Percentiles rank a stretch among this genome's conserved stretches.
phyloP scores from a whole-genome alignment of 2,113 vertebrate genomes.

The Xenopus laevis region DNA sequence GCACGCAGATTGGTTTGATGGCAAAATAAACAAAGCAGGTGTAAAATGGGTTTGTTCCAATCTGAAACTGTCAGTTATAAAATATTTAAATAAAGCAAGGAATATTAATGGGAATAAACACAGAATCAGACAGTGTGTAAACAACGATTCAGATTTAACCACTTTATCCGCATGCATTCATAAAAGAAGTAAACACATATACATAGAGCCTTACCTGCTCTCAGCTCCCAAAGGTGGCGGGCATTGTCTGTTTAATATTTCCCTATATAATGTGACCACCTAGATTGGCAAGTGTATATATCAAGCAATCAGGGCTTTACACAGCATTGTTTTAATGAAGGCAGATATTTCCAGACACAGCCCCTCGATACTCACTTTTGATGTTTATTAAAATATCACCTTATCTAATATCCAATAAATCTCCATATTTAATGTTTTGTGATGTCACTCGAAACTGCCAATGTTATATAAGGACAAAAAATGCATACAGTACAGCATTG shows the following conservation, averaged over 20 bases:
- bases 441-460: conserved; percentile 42
- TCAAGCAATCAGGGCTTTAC: neutral
- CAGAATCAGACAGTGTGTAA: too few relatives aligned
- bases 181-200: neutral
- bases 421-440: conserved; percentile 40
- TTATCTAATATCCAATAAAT: conserved; percentile 28
- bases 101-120: too few relatives aligned
- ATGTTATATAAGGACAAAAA: conserved; percentile 34
- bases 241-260: neutral
- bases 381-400: conserved; percentile 36
- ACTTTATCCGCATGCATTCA: neutral
- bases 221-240: neutral
- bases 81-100: too few relatives aligned
- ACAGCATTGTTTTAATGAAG: conserved; percentile 39
- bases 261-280: neutral
- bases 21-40: too few relatives aligned
- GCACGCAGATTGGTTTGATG: too few relatives aligned
- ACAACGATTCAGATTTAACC: too few relatives aligned
- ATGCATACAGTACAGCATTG: conserved; percentile 47
- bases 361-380: conserved; percentile 34
- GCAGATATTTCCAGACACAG: conserved; percentile 26
- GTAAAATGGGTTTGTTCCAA: too few relatives aligned
- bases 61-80: too few relatives aligned
- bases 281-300: conserved; percentile 10
- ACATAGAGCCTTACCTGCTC: neutral